A percentile compares a stretch with the other conserved stretches of the same genome.
Evolutionary conservation across 2,888 invertebrate genomes (phyloP).

Genomic region (Chalcosyrphus nemorum): DNA sequence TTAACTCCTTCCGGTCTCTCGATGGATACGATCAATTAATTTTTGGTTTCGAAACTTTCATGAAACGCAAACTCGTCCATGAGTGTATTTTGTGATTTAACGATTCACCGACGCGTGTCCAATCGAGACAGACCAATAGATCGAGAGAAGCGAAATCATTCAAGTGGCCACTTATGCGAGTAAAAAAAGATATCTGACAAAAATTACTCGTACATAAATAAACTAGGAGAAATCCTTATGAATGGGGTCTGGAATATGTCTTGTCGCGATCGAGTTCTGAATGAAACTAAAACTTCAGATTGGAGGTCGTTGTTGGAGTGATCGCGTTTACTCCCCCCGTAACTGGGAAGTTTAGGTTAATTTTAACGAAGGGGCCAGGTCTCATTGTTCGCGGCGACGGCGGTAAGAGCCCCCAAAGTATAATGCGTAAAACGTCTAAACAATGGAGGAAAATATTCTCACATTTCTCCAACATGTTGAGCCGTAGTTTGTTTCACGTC

Average conservation of each 20-base stretch:
- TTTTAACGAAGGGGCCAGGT: conserved; percentile 49
- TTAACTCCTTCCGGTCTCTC: conserved; percentile 62
- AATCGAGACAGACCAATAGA: background rate
- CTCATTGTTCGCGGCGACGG: conserved; percentile 47
- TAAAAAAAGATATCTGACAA: background rate
- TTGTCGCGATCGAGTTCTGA: conserved; percentile 74
- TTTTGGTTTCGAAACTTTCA: conserved; percentile 55
- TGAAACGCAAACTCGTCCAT: conserved; percentile 39
- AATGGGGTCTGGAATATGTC: conserved; percentile 43
- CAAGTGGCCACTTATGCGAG: conserved; percentile 20
- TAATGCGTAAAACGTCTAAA: conserved; percentile 58
- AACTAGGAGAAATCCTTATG: conserved; percentile 13
- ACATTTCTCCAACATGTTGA: conserved; percentile 65
- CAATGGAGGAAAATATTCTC: conserved; percentile 70
- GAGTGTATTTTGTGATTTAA: conserved; percentile 35
- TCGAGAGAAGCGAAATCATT: conserved; percentile 17
- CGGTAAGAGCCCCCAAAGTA: conserved; percentile 41
- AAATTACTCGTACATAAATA: no score
- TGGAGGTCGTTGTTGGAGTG: conserved; percentile 54
- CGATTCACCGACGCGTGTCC: conserved; percentile 42
- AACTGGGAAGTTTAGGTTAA: conserved; percentile 49
- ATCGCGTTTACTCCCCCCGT: conserved; percentile 46
- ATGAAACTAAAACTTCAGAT: conserved; percentile 74
- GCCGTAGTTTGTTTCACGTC: conserved; percentile 37
- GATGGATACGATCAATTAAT: conserved; percentile 69